phyloP scores from a whole-genome alignment of 1,140 invertebrate species.

The Diploscapter pachys region DNA sequence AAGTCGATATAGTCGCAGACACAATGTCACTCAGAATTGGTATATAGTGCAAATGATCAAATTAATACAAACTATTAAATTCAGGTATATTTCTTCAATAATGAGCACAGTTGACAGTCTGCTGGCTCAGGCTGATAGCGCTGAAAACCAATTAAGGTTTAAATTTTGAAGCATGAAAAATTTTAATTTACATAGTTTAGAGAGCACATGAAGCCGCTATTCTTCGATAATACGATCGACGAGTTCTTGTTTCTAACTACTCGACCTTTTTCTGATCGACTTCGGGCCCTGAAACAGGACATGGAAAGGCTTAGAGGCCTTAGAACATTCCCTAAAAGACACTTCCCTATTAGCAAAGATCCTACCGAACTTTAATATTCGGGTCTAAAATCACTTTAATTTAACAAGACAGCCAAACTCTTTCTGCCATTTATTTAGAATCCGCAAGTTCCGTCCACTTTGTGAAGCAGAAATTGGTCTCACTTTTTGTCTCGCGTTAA shows the following conservation, averaged over 20 bases:
- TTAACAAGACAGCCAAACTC: too few species aligned
- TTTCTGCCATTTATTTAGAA: too few species aligned
- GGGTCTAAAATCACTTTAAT: too few species aligned
- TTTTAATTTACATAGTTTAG: background rate
- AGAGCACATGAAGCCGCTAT: constrained; percentile 23
- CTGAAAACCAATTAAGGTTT: background rate
- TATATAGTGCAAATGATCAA: constrained; percentile 7
- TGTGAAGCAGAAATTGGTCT: too few species aligned
- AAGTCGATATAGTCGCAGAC: constrained; percentile 18
- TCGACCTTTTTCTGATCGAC: constrained; percentile 20
- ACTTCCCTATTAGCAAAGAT: constrained; percentile 30
- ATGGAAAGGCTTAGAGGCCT: constrained; percentile 16
- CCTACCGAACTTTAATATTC: background rate
- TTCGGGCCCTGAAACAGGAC: constrained; percentile 11
- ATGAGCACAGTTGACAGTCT: background rate
- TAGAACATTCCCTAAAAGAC: constrained; percentile 24
- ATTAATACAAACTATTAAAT: constrained; percentile 1
- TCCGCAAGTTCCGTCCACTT: too few species aligned
- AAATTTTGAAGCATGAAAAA: background rate
- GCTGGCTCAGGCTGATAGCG: constrained; percentile 13
- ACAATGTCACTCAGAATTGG: constrained; percentile 31
- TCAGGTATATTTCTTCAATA: constrained; percentile 11
- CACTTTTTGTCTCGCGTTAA: too few species aligned
- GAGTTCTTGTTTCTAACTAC: constrained; percentile 28
- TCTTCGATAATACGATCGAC: constrained; percentile 32